These are phyloP conservation scores for Cotesia chilonis DNA, from an alignment of 1,140 invertebrate species.

Conservation along the genomic window DNA sequence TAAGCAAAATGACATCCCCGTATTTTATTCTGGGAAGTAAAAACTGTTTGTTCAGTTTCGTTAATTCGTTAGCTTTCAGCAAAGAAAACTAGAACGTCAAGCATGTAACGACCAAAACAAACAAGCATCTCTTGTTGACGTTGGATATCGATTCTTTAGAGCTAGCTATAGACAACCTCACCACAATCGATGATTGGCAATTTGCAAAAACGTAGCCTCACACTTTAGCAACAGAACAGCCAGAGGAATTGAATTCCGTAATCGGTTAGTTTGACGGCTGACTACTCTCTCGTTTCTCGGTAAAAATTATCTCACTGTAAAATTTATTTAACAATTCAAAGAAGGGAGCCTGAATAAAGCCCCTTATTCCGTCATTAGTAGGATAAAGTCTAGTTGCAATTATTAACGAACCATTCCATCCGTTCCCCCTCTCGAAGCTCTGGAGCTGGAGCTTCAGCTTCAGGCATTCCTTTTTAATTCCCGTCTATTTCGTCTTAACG, in stretches of 20 bases:
- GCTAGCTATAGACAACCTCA: constrained; percentile 47
- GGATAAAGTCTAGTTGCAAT: constrained; percentile 3
- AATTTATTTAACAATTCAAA: neutral
- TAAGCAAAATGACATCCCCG: too few relatives aligned
- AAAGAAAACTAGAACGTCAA: too few relatives aligned
- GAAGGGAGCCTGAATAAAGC: too few relatives aligned
- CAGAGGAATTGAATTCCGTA: too few relatives aligned
- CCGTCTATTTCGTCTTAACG: constrained; percentile 1
- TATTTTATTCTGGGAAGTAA: too few relatives aligned
- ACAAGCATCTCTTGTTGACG: neutral
- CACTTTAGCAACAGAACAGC: neutral
- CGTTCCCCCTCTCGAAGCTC: too few relatives aligned
- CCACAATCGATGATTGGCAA: constrained; percentile 55
- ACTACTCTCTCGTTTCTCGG: neutral
- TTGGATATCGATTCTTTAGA: constrained; percentile 18
- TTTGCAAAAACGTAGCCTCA: constrained; percentile 52
- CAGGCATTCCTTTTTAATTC: neutral
- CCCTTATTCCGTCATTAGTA: neutral
- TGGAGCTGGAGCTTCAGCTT: neutral
- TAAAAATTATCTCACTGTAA: neutral
- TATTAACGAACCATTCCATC: neutral
- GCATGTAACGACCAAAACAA: too few relatives aligned
- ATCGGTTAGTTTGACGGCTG: too few relatives aligned
- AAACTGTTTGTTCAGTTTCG: too few relatives aligned
- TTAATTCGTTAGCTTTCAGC: too few relatives aligned